These are phyloP conservation scores for Adoxophyes honmai DNA, from an alignment of 1,140 invertebrate genomes.

Conservation along the genomic window DNA sequence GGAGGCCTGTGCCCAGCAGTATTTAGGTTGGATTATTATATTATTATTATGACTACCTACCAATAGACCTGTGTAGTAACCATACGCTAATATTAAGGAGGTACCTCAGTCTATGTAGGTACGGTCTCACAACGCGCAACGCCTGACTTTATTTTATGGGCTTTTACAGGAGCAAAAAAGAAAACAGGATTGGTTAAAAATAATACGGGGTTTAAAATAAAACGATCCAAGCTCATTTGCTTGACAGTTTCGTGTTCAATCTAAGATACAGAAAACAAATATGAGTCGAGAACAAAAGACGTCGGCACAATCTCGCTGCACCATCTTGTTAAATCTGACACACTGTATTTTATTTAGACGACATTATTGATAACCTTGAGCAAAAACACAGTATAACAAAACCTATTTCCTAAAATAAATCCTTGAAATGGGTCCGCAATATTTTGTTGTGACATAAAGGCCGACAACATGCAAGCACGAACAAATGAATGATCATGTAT, in stretches of 20 bases:
- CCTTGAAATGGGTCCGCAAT: slow-evolving; percentile 26
- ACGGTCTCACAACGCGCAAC: no score
- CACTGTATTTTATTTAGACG: background rate
- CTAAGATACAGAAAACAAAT: slow-evolving; percentile 15
- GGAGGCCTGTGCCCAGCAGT: no score
- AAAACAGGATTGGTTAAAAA: no score
- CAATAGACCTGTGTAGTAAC: no score
- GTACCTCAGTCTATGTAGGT: no score
- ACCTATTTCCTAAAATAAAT: slow-evolving; percentile 14
- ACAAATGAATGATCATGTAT: slow-evolving; percentile 32
- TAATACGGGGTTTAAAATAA: no score
- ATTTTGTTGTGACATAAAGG: slow-evolving; percentile 26
- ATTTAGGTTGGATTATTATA: no score
- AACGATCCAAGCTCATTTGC: background rate
- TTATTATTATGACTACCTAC: no score
- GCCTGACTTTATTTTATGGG: no score
- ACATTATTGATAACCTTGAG: background rate
- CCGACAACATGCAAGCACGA: slow-evolving; percentile 25
- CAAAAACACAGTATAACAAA: background rate
- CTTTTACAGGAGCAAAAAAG: no score
- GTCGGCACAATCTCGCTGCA: background rate
- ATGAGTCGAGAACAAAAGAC: slow-evolving; percentile 3
- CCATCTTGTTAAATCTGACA: background rate
- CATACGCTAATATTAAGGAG: no score
- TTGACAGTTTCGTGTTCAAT: slow-evolving; percentile 11